Percentiles rank a stretch among this genome's conserved stretches.
phyloP scores from a whole-genome alignment of 2,797 vertebrate species.

The Chelon labrosus region DNA sequence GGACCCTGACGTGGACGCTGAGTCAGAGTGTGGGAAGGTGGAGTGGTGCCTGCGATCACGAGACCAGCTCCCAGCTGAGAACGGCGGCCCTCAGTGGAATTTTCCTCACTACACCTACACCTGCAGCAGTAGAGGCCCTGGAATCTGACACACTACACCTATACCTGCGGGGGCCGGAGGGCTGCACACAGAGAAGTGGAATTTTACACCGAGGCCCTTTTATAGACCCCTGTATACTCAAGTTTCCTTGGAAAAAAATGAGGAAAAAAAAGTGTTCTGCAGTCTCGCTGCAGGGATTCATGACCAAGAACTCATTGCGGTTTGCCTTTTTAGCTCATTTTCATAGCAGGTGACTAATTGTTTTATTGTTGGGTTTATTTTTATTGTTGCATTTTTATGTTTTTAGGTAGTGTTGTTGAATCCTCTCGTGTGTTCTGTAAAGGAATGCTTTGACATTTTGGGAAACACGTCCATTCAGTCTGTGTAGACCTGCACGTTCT shows the following conservation, averaged over 20 bases:
- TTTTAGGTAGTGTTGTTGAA: neutral
- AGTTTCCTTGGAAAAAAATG: conserved; percentile 25
- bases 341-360: neutral
- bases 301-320: conserved; percentile 6
- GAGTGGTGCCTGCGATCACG: conserved; percentile 7
- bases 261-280: conserved; percentile 3
- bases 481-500: neutral
- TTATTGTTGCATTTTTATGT: neutral
- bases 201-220: conserved; percentile 58
- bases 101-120: conserved; percentile 77
- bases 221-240: conserved; percentile 20
- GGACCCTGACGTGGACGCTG: too few relatives aligned
- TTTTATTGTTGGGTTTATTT: neutral
- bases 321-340: neutral
- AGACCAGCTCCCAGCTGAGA: conserved; percentile 21
- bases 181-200: conserved; percentile 56
- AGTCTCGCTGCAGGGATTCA: neutral
- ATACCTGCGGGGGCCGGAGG: conserved; percentile 58
- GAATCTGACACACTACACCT: conserved; percentile 76
- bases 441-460: neutral
- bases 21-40: conserved; percentile 6
- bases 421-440: neutral
- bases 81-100: conserved; percentile 61
- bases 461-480: neutral
- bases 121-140: conserved; percentile 64